Evolutionary conservation across 2,797 vertebrate genomes (phyloP), one percentile per base, ranked within the genome.

Genomic region (Melanotaenia trifasciata): DNA sequence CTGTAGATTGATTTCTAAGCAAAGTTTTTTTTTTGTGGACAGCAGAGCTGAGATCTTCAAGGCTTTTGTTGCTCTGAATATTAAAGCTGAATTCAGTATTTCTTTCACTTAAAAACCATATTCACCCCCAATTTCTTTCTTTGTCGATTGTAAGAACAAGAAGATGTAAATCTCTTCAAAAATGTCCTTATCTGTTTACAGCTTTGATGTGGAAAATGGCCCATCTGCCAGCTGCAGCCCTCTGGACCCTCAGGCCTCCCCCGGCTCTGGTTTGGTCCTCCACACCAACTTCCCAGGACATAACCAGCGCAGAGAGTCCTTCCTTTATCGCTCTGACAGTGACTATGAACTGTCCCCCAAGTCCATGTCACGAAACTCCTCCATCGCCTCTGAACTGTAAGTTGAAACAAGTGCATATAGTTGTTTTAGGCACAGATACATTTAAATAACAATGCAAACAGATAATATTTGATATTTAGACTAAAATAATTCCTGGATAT

Each of bases 181-280:
- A 32, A 47, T 76, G 16, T 54, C 28, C 60, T 64, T 82, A 3
- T 83, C 3, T 88, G 30, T 82, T 72, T 89, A 0, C 92, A 99
- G 98, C 93, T 99, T 99, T 62, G 98, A 99, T 58, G 98, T 99
- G 94, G 98, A 99, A 90, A 99, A 99, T 96, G 98, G 91, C 93
- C 96, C 97, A 0, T 97, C 97, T 0, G 91, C 96, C 50, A 95
- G 97, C 74, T 97, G 98, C 91, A 99, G 98, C 93, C 97, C 98
- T 0, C 92, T 99, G 96, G 98, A 99, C 86, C 95, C 96, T 1
- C 97, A 98, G 90, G 95, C 96, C 79, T 92, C 97, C 64, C 98
- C 97, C 9, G 97, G 98, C 1, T 99, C 98, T 0, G 98, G 97
- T 12, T 94, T 99, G 69, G 96, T 99, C 0, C 92, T 99, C 69